phyloP scores from a whole-genome alignment of 2,888 invertebrate species.

The Esperia sulphurella region DNA sequence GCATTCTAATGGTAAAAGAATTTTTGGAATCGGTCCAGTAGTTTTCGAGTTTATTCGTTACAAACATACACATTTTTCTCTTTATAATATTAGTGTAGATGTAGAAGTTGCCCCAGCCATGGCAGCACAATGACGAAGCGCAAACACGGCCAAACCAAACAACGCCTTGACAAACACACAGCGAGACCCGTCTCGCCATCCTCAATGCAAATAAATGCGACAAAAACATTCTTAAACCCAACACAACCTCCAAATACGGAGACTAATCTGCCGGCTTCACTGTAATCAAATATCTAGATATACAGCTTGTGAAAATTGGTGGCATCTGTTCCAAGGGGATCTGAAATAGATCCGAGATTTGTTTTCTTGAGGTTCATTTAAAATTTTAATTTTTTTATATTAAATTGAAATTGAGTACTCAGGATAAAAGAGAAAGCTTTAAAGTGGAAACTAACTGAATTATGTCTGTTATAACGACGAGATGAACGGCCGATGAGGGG shows the following conservation, averaged over 20 bases:
- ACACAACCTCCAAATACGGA: constrained; percentile 28
- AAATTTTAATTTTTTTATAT: neutral
- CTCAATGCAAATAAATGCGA: constrained; percentile 45
- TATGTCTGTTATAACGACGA: neutral
- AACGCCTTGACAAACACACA: constrained; percentile 46
- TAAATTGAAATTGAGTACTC: too few species aligned
- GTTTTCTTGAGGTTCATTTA: neutral
- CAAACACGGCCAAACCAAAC: constrained; percentile 58
- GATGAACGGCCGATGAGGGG: neutral
- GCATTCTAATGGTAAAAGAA: too few species aligned
- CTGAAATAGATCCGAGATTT: neutral
- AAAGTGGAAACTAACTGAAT: neutral
- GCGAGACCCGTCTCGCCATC: constrained; percentile 29
- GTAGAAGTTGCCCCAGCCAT: constrained; percentile 14
- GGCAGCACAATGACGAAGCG: constrained; percentile 49
- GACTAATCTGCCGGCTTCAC: constrained; percentile 26
- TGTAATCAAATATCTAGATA: constrained; percentile 11
- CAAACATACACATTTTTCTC: too few species aligned
- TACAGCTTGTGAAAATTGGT: constrained; percentile 5
- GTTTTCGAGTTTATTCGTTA: too few species aligned
- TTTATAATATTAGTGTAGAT: too few species aligned
- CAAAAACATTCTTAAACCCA: constrained; percentile 34
- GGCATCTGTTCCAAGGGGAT: neutral
- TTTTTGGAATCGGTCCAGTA: too few species aligned
- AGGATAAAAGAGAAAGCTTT: neutral